A percentile compares a stretch with the other conserved stretches of the same genome.
Evolutionary conservation across 2,113 vertebrate genomes (phyloP).

Genomic region (Lanius ludovicianus): DNA sequence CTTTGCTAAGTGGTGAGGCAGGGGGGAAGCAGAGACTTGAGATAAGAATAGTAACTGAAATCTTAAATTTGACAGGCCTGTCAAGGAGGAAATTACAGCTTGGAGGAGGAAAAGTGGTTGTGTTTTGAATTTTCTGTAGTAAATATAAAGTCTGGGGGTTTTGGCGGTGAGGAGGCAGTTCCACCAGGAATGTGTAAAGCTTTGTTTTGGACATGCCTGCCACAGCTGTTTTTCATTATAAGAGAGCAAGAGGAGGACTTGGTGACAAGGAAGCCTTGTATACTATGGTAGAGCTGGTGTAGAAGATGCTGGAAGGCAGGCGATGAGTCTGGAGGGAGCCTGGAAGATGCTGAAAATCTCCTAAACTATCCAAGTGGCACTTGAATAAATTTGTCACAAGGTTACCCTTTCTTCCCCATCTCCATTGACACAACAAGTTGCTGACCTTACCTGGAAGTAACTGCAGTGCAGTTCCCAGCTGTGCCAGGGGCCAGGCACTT

Average conservation of each 20-base stretch:
- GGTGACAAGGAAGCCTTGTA: slow-evolving; percentile 55
- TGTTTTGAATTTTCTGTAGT: slow-evolving; percentile 61
- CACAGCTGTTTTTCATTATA: slow-evolving; percentile 71
- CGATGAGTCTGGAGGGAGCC: neutral
- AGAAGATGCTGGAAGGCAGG: slow-evolving; percentile 43
- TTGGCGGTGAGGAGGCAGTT: slow-evolving; percentile 58
- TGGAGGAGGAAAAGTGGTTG: slow-evolving; percentile 55
- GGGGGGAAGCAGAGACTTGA: slow-evolving; percentile 5
- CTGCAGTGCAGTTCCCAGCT: neutral
- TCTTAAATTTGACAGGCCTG: slow-evolving; percentile 61
- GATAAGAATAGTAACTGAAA: slow-evolving; percentile 68
- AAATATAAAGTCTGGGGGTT: slow-evolving; percentile 60
- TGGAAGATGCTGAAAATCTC: neutral
- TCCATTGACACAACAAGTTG: neutral
- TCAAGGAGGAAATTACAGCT: slow-evolving; percentile 61
- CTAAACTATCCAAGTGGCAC: neutral
- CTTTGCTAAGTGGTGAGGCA: slow-evolving; percentile 26
- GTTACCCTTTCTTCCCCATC: neutral
- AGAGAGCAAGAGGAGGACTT: slow-evolving; percentile 47
- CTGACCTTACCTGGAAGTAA: neutral
- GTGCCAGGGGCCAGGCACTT: neutral
- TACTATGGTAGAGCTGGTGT: slow-evolving; percentile 14
- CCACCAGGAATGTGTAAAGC: slow-evolving; percentile 63
- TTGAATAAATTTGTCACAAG: neutral
- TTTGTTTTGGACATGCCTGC: slow-evolving; percentile 56